Evolutionary conservation across 1,140 invertebrate species (phyloP), one percentile per base, ranked within the genome.

Genomic region (Bathynomus jamesi): DNA sequence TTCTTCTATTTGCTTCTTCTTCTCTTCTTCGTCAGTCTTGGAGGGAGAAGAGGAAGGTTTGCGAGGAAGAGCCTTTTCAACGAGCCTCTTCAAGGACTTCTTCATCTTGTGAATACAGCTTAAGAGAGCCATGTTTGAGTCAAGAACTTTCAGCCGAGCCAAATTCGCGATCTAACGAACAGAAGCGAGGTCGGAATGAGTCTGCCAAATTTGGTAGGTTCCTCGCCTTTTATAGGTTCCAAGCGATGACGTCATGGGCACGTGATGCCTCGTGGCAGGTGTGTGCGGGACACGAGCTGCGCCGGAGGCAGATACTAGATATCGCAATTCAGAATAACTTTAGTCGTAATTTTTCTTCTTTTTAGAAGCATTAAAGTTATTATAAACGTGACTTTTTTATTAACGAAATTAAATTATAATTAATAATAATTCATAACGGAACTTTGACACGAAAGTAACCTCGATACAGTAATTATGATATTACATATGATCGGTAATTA

Each of bases 191-290:
- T 68, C 25, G 61, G 73, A 71, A 71, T 75, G 73, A 75, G 73
- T 75, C 69, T 71, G 65, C n/a, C 67, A 13, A 7, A 13, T 17
- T 11, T 10, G 24, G n/a, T 17, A 53, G 40, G 1, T 53, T 11
- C 40, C 21, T 53, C 40, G 2, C 40, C 24, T 65, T 75, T 46
- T 75, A 75, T 75, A 71, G 60, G 13, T 66, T 61, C 28, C 61
- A 53, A 61, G 60, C 65, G 29, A 30, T 75, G 73, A 75, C 73
- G 73, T 75, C 73, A 75, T 61, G 73, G 73, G 73, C 73, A 75
- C 73, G 73, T 71, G 73, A 75, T 75, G 73, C 73, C 73, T 75
- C 73, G 73, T 75, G 73, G 73, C 73, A 75, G 73, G 73, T 75
- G 73, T 71, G 73, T 75, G 73, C 73, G 73, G 69, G 73, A 71